Evolutionary conservation across 1,140 invertebrate species (phyloP).

Genomic region (Drosophila nigrodunni): DNA sequence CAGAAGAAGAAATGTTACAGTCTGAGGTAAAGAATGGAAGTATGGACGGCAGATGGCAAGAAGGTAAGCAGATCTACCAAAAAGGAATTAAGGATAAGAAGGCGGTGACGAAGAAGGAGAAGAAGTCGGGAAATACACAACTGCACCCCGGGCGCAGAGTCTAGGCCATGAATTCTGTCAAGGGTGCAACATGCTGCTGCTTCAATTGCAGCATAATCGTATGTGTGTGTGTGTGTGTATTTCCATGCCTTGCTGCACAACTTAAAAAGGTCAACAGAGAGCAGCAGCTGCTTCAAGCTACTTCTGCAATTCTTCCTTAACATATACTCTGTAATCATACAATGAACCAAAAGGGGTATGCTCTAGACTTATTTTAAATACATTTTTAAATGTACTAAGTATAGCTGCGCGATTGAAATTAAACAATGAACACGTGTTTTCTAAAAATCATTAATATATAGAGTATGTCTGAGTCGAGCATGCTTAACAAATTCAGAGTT

Average conservation of each 20-base stretch:
- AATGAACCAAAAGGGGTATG: neutral
- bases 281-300: slow-evolving; percentile 33
- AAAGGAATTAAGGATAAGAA: slow-evolving; percentile 17
- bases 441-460: too few species aligned
- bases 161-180: slow-evolving; percentile 32
- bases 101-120: slow-evolving; percentile 13
- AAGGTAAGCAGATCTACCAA: neutral
- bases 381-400: too few species aligned
- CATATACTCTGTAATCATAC: slow-evolving; percentile 9
- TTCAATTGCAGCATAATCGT: neutral
- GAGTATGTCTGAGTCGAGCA: neutral
- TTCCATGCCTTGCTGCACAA: slow-evolving; percentile 62
- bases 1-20: slow-evolving; percentile 42
- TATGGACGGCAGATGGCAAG: slow-evolving; percentile 26
- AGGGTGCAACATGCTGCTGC: slow-evolving; percentile 25
- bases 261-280: slow-evolving; percentile 58
- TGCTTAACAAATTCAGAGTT: neutral
- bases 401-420: too few species aligned
- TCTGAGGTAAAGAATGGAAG: slow-evolving; percentile 20
- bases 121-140: slow-evolving; percentile 11
- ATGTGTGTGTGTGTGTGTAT: neutral
- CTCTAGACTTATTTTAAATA: neutral
- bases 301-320: slow-evolving; percentile 14
- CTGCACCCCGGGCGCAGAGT: slow-evolving; percentile 29
- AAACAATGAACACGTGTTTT: too few species aligned